Conservation (phyloP, 2,113 vertebrate genomes). For the Notiomystis cincta region DNA sequence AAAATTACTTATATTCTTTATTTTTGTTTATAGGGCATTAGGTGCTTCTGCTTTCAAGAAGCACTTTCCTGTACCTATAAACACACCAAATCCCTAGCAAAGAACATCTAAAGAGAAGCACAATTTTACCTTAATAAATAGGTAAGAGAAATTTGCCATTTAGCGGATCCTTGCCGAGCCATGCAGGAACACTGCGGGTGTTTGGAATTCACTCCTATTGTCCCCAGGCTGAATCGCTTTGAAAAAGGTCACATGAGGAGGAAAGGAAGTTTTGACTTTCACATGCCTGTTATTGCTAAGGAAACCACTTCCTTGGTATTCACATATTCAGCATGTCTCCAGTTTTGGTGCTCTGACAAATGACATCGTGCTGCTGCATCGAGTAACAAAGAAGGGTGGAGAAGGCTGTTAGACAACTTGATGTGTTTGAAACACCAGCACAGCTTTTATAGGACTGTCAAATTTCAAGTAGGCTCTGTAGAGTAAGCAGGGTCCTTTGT, state of each 20-base stretch:
- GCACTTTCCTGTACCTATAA: not conserved
- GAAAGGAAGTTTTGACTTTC: slow-evolving; percentile 82
- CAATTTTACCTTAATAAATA: slow-evolving; percentile 59
- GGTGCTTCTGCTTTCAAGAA: not conserved
- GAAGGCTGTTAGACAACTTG: slow-evolving; percentile 41
- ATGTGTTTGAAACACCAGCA: slow-evolving; percentile 7
- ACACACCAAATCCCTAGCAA: not conserved
- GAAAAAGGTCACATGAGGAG: slow-evolving; percentile 76
- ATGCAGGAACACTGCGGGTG: slow-evolving; percentile 63
- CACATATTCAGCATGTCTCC: slow-evolving; percentile 72
- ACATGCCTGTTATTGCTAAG: slow-evolving; percentile 78
- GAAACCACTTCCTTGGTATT: slow-evolving; percentile 77
- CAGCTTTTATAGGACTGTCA: not conserved
- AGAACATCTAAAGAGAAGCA: slow-evolving; percentile 30
- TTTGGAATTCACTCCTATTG: slow-evolving; percentile 76
- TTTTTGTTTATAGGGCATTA: not conserved
- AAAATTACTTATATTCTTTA: not conserved
- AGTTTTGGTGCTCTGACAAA: slow-evolving; percentile 65
- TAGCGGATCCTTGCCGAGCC: slow-evolving; percentile 42
- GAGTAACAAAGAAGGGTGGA: slow-evolving; percentile 62
- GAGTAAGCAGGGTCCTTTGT: not conserved
- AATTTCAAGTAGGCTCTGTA: not conserved
- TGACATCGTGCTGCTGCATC: slow-evolving; percentile 44
- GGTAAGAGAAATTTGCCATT: slow-evolving; percentile 46
- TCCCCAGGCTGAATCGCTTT: slow-evolving; percentile 72